These are phyloP conservation scores for Pseudomyrmex concolor DNA, from an alignment of 1,140 invertebrate species.

Conservation along the genomic window DNA sequence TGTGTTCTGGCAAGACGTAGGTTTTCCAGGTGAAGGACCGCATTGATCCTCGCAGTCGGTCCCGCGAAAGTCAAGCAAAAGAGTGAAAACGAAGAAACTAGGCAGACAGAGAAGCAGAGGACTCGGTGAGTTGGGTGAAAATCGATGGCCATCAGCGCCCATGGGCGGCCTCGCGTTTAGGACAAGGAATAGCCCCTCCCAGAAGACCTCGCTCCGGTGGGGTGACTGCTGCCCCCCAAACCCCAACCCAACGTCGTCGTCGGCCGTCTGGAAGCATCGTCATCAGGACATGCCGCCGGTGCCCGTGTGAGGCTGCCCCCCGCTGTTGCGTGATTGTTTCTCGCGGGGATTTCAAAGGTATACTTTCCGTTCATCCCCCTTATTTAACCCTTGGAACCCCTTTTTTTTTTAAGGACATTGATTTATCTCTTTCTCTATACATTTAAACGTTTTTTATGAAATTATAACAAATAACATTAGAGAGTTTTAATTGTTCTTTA, in stretches of 20 bases:
- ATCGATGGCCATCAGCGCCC: slow-evolving; percentile 88
- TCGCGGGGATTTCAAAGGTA: slow-evolving; percentile 82
- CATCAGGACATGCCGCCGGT: slow-evolving; percentile 81
- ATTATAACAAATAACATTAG: too few species aligned
- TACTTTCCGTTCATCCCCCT: neutral
- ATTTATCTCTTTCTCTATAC: neutral
- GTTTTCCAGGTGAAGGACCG: slow-evolving; percentile 57
- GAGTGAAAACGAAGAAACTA: slow-evolving; percentile 58
- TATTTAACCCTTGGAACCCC: neutral
- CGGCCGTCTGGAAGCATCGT: slow-evolving; percentile 78
- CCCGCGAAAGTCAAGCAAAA: slow-evolving; percentile 12
- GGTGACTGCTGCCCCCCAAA: slow-evolving; percentile 92
- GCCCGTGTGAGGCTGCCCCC: slow-evolving; percentile 83
- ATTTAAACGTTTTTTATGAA: neutral
- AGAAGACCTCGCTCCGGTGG: slow-evolving; percentile 97
- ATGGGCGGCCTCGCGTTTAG: slow-evolving; percentile 97
- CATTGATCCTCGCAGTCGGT: slow-evolving; percentile 56
- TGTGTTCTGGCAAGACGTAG: neutral
- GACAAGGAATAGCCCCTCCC: slow-evolving; percentile 97
- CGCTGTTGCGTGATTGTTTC: slow-evolving; percentile 84
- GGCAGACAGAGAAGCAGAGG: slow-evolving; percentile 63
- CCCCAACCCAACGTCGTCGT: slow-evolving; percentile 78
- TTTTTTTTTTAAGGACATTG: neutral
- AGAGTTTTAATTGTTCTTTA: too few species aligned
- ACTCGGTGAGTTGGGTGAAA: slow-evolving; percentile 78